These are phyloP conservation scores for Oceanodroma leucorhoa DNA, from an alignment of 2,797 vertebrate species.

Conservation along the genomic window DNA sequence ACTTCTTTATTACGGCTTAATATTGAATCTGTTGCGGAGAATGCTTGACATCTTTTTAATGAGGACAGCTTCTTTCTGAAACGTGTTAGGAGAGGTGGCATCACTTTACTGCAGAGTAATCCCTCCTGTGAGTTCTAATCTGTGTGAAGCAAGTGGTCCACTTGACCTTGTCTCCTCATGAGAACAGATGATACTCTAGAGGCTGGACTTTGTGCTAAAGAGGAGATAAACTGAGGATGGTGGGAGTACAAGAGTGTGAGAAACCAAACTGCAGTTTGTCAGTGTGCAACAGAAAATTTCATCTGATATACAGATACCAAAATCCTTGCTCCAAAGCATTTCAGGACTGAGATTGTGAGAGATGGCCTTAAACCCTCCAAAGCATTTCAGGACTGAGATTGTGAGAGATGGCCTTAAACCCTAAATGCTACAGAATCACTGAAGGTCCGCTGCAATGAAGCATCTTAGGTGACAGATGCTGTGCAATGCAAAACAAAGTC, in stretches of 20 bases:
- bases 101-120: not conserved
- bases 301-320: not conserved
- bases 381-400: not conserved
- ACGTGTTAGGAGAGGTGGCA: not conserved
- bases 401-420: not conserved
- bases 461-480: accelerated
- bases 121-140: not conserved
- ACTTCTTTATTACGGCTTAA: not conserved
- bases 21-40: not conserved
- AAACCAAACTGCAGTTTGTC: not conserved
- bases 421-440: not conserved
- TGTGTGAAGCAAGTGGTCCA: not conserved
- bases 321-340: not conserved
- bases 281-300: not conserved
- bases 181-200: not conserved
- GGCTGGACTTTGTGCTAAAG: not conserved
- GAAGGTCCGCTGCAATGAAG: not conserved
- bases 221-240: not conserved
- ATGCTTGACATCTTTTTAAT: not conserved
- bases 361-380: not conserved
- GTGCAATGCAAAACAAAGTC: not conserved
- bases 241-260: not conserved
- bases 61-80: not conserved
- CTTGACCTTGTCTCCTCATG: not conserved
- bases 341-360: not conserved